A percentile compares a stretch with the other conserved stretches of the same genome.
Evolutionary conservation across 1,140 invertebrate species (phyloP).

Genomic region (Bombus fervidus): DNA sequence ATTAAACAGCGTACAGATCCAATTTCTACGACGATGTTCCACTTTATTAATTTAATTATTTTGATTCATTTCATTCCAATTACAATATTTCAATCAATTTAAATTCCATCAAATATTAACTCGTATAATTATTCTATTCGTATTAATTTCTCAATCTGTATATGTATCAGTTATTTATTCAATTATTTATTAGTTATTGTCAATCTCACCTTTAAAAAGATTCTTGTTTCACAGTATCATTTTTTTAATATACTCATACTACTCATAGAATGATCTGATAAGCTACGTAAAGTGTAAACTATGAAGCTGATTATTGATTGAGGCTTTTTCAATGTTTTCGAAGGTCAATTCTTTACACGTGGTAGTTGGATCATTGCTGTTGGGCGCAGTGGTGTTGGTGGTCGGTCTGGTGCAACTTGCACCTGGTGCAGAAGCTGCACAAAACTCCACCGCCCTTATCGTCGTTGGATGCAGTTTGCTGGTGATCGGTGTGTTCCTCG

Average conservation of each 20-base stretch:
- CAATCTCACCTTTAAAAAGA: neutral
- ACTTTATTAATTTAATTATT: too few species aligned
- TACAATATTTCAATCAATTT: too few species aligned
- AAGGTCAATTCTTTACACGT: conserved; percentile 89
- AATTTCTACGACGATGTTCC: too few species aligned
- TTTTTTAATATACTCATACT: neutral
- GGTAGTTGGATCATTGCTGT: conserved; percentile 88
- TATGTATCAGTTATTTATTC: neutral
- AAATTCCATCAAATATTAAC: too few species aligned
- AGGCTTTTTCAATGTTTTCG: conserved; percentile 3
- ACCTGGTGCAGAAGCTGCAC: conserved; percentile 89
- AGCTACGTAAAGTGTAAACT: neutral
- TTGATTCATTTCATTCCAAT: too few species aligned
- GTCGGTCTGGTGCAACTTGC: conserved; percentile 91
- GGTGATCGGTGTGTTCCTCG: conserved; percentile 71
- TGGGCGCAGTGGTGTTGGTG: conserved; percentile 89
- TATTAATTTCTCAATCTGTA: neutral
- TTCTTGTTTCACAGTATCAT: neutral
- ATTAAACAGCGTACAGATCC: too few species aligned
- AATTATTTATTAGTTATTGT: neutral
- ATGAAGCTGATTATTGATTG: neutral
- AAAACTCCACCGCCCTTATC: conserved; percentile 88
- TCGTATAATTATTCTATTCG: too few species aligned
- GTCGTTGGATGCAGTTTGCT: conserved; percentile 85
- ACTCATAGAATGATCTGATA: neutral